A percentile compares a stretch with the other conserved stretches of the same genome.
Conservation (phyloP, 2,888 invertebrate species). For the Meiosimyza decipiens region DNA sequence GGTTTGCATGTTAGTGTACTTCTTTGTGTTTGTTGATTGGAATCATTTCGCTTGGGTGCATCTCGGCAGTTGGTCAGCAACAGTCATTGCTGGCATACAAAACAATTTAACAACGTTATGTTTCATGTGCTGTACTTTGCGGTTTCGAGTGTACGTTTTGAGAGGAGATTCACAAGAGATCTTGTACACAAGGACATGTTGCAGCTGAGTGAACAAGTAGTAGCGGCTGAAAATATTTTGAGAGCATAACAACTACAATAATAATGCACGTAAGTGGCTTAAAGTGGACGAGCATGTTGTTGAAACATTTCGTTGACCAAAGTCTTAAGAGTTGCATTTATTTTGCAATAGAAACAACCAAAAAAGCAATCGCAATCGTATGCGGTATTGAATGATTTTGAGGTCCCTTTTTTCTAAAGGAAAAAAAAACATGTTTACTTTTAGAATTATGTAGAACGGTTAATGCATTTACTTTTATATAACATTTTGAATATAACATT, state of each 20-base stretch:
- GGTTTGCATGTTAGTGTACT: not conserved
- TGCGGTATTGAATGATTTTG: too few species aligned
- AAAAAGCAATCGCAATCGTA: too few species aligned
- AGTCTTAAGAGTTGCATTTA: not conserved
- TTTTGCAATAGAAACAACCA: too few species aligned
- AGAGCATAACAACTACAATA: not conserved
- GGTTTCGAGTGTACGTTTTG: not conserved
- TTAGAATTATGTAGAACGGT: too few species aligned
- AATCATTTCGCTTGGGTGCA: not conserved
- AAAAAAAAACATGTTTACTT: too few species aligned
- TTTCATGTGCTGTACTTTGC: constrained; percentile 7
- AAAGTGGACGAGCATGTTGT: too few species aligned
- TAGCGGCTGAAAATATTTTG: not conserved
- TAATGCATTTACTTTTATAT: too few species aligned
- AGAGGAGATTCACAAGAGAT: not conserved
- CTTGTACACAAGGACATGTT: not conserved
- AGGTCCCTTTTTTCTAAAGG: too few species aligned
- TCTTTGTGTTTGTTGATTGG: constrained; percentile 10
- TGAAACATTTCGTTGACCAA: constrained; percentile 1
- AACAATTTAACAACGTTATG: constrained; percentile 23
- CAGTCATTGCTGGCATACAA: not conserved
- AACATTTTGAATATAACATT: too few species aligned
- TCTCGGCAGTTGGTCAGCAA: constrained; percentile 7
- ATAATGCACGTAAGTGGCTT: too few species aligned
- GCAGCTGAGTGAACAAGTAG: not conserved